These are phyloP conservation scores for Thalassophryne amazonica DNA, from an alignment of 2,797 vertebrate species.

Conservation along the genomic window DNA sequence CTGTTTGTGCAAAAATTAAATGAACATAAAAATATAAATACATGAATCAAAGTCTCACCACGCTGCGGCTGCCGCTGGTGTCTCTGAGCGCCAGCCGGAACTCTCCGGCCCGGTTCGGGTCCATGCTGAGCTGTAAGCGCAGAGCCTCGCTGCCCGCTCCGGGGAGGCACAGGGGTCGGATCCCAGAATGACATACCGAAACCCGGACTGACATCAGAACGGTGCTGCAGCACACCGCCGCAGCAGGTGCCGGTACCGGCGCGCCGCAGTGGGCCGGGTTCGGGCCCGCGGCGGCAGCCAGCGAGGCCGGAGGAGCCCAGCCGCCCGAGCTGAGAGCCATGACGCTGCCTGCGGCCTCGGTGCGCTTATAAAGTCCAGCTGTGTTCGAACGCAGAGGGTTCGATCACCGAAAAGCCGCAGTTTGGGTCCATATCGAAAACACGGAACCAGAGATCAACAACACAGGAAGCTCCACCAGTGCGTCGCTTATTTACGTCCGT, in stretches of 20 bases:
- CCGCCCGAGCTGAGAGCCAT: conserved; percentile 71
- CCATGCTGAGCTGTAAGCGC: conserved; percentile 86
- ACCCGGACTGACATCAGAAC: conserved; percentile 86
- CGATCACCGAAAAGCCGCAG: conserved; percentile 29
- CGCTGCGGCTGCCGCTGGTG: conserved; percentile 70
- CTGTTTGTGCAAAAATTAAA: no score
- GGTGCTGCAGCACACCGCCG: conserved; percentile 64
- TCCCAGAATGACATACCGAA: conserved; percentile 78
- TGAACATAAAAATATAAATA: conserved; percentile 10
- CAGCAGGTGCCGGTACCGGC: conserved; percentile 29
- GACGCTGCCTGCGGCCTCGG: conserved; percentile 30
- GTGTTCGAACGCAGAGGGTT: conserved; percentile 12
- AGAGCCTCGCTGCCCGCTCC: conserved; percentile 72
- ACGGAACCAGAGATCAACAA: conserved; percentile 56
- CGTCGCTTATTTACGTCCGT: conserved; percentile 63
- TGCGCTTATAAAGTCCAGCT: conserved; percentile 30
- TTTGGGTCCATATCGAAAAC: conserved; percentile 50
- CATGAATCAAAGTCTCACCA: conserved; percentile 57
- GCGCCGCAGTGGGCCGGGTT: conserved; percentile 47
- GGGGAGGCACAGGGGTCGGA: conserved; percentile 68
- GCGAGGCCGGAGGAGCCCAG: conserved; percentile 67
- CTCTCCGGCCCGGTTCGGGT: conserved; percentile 80
- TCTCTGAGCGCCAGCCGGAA: conserved; percentile 82
- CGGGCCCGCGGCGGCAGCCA: conserved; percentile 49
- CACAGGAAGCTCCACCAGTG: conserved; percentile 68